phyloP scores from a whole-genome alignment of 2,888 invertebrate genomes.

The Synanthedon tipuliformis region DNA sequence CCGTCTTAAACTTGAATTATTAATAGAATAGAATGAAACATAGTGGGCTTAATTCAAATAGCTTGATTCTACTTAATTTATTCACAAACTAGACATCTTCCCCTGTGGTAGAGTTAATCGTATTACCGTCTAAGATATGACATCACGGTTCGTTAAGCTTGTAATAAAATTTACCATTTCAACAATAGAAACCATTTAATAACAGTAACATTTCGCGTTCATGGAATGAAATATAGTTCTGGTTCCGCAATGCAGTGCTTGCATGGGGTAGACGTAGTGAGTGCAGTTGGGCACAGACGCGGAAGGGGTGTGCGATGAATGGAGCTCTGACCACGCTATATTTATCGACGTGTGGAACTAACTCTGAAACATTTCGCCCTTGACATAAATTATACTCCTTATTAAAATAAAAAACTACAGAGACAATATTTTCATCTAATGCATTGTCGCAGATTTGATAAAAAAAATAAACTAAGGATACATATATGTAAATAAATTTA shows the following conservation, averaged over 20 bases:
- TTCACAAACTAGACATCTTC: neutral
- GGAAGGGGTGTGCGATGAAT: neutral
- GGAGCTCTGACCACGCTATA: neutral
- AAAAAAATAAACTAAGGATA: no score
- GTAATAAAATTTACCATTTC: constrained; percentile 40
- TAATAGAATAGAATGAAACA: no score
- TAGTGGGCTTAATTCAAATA: no score
- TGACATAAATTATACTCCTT: neutral
- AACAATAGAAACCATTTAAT: constrained; percentile 43
- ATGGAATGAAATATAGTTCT: constrained; percentile 61
- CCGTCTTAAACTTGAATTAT: no score
- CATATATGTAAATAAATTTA: no score
- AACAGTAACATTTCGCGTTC: constrained; percentile 50
- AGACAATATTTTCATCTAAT: no score
- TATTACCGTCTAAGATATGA: constrained; percentile 12
- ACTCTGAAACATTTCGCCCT: neutral
- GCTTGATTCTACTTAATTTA: neutral
- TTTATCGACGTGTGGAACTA: neutral
- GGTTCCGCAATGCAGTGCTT: constrained; percentile 63
- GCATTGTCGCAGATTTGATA: no score
- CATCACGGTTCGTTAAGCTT: constrained; percentile 44
- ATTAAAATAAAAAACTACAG: neutral
- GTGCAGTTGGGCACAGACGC: constrained; percentile 5
- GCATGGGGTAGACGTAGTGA: constrained; percentile 39
- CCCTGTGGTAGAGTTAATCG: neutral